Evolutionary conservation across 2,113 vertebrate genomes (phyloP).

Genomic region (Peucedramus taeniatus): DNA sequence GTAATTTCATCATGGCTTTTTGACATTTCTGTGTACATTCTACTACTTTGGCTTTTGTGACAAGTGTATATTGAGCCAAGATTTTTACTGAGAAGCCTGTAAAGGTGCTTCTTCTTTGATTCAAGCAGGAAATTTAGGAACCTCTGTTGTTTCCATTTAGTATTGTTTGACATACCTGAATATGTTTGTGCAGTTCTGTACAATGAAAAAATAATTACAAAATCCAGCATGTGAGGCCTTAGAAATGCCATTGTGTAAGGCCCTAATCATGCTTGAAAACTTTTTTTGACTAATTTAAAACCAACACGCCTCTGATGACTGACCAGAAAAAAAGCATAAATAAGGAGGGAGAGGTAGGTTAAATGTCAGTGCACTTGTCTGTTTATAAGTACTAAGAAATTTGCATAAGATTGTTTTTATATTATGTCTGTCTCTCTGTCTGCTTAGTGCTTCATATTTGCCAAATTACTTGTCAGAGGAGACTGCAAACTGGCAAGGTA

Average conservation of each 20-base stretch:
- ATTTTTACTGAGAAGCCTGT: background rate
- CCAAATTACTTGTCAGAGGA: background rate
- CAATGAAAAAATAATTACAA: background rate
- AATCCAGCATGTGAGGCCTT: background rate
- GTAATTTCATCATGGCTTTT: background rate
- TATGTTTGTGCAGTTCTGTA: background rate
- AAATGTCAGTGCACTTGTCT: background rate
- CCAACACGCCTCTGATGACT: background rate
- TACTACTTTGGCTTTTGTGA: background rate
- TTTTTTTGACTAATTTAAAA: background rate
- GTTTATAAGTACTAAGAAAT: background rate
- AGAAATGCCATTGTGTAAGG: background rate
- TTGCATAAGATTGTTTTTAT: background rate
- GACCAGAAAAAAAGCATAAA: background rate
- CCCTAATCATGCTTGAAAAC: background rate
- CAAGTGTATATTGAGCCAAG: background rate
- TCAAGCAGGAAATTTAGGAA: background rate
- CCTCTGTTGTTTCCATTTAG: background rate
- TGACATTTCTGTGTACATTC: background rate
- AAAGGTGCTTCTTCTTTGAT: accelerated
- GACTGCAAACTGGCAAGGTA: background rate
- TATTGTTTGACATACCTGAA: background rate
- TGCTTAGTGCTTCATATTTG: background rate
- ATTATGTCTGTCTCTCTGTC: background rate
- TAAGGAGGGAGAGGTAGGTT: background rate